A percentile compares a stretch with the other conserved stretches of the same genome.
phyloP scores from a whole-genome alignment of 1,140 invertebrate genomes.

The Drosophila nasuta region DNA sequence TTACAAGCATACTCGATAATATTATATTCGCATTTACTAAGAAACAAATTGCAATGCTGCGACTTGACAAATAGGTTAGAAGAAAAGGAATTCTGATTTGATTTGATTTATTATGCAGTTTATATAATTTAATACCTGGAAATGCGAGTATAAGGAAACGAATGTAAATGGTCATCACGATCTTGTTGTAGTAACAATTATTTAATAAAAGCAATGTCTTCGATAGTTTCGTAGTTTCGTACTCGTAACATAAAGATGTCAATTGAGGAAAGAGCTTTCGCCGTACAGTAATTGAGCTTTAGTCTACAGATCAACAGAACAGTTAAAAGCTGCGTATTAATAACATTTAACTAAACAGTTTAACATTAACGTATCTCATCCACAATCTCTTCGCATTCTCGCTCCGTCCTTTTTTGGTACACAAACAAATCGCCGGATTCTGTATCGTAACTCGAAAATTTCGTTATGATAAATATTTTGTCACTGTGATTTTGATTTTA shows the following conservation, averaged over 20 bases:
- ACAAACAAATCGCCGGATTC: constrained; percentile 8
- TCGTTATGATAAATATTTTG: constrained; percentile 29
- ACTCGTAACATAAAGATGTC: constrained; percentile 12
- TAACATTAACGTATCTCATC: constrained; percentile 6
- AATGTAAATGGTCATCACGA: constrained; percentile 10
- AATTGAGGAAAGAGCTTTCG: constrained; percentile 12
- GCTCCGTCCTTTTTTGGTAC: neutral
- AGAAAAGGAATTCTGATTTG: neutral
- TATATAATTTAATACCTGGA: neutral
- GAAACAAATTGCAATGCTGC: neutral
- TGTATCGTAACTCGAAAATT: constrained; percentile 17
- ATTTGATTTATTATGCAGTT: neutral
- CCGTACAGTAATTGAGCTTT: constrained; percentile 14
- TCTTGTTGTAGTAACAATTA: constrained; percentile 20
- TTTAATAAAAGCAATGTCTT: constrained; percentile 20
- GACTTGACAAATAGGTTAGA: neutral
- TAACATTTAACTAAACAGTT: constrained; percentile 11
- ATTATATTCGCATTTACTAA: constrained; percentile 4
- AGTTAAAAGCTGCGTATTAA: constrained; percentile 16
- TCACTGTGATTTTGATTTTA: constrained; percentile 2
- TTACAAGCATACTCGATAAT: neutral
- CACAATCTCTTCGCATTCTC: constrained; percentile 16
- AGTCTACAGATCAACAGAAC: neutral
- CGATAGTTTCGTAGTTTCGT: constrained; percentile 5
- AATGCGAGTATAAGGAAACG: neutral